These are phyloP conservation scores for Amazona finschi DNA, from an alignment of 2,797 vertebrate species.

Conservation along the genomic window DNA sequence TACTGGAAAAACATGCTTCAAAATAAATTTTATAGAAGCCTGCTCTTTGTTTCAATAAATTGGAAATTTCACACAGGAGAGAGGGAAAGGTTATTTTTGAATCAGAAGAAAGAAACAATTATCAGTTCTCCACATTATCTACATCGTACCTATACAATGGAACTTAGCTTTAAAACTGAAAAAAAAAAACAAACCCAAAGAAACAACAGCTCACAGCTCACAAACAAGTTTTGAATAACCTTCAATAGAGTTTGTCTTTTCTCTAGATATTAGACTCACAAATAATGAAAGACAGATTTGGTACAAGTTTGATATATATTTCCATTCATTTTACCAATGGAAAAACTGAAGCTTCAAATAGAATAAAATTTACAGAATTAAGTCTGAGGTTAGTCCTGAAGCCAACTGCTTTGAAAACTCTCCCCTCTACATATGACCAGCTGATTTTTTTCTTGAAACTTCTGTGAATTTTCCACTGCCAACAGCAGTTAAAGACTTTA, in stretches of 20 bases:
- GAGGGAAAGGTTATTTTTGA: neutral
- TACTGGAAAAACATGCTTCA: neutral
- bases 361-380: neutral
- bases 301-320: slow-evolving; percentile 21
- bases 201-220: neutral
- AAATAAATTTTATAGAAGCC: neutral
- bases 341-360: neutral
- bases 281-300: neutral
- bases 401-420: neutral
- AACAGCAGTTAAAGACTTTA: neutral
- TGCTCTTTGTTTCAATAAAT: neutral
- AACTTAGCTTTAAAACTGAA: neutral
- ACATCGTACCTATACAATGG: neutral
- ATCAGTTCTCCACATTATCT: neutral
- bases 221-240: neutral
- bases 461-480: neutral
- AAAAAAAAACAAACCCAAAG: neutral
- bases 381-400: neutral
- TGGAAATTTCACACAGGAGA: neutral
- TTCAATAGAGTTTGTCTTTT: slow-evolving; percentile 7
- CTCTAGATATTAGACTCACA: neutral
- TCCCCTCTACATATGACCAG: neutral
- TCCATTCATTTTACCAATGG: neutral
- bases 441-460: neutral
- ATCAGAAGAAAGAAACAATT: neutral